These are phyloP conservation scores for Karalla daura DNA, from an alignment of 2,797 vertebrate species.

Conservation along the genomic window DNA sequence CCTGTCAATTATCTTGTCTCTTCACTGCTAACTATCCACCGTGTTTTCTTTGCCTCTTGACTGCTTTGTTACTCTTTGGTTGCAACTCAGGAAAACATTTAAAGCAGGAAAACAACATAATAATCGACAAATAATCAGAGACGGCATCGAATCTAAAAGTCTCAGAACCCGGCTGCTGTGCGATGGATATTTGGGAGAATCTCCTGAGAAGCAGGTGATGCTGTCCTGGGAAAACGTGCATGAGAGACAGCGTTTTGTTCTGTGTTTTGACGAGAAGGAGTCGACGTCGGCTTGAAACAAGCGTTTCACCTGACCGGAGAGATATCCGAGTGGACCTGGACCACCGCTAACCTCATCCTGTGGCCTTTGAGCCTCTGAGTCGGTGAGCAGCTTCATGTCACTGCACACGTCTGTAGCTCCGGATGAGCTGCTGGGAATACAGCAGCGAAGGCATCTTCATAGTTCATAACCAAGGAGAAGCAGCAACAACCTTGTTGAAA, in stretches of 20 bases:
- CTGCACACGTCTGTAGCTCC: no score
- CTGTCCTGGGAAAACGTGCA: not conserved
- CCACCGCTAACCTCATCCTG: not conserved
- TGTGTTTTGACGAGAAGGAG: not conserved
- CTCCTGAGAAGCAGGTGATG: not conserved
- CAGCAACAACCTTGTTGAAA: no score
- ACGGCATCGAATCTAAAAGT: not conserved
- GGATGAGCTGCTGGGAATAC: no score
- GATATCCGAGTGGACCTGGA: slow-evolving; percentile 27
- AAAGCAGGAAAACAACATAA: not conserved
- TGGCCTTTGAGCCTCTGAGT: not conserved
- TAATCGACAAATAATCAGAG: not conserved
- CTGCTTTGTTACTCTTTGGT: slow-evolving; percentile 19
- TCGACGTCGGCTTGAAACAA: slow-evolving; percentile 12
- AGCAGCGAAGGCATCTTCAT: no score
- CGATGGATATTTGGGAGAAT: not conserved
- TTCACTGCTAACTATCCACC: no score
- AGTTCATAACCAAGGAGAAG: no score
- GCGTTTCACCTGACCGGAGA: slow-evolving; percentile 18
- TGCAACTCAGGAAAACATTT: not conserved
- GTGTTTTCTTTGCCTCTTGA: no score
- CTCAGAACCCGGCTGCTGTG: no score
- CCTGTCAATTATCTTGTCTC: no score
- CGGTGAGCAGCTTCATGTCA: no score
- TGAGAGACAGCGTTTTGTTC: not conserved